phyloP scores from a whole-genome alignment of 1,140 invertebrate species.

The Heliconius hewitsoni region DNA sequence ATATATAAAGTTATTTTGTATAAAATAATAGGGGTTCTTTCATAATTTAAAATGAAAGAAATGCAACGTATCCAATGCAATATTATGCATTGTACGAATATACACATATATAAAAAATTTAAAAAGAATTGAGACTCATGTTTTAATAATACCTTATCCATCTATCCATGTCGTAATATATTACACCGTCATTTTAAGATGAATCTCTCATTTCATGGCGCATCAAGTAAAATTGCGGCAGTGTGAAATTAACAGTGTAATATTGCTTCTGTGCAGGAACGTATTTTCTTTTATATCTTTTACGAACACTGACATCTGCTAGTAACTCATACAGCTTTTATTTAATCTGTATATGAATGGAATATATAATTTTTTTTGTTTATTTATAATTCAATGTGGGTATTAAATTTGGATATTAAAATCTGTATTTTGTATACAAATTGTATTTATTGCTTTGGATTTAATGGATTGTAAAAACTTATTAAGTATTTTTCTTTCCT shows the following conservation, averaged over 20 bases:
- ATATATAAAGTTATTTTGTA: too few species aligned
- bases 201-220: slow-evolving; percentile 41
- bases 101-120: neutral
- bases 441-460: neutral
- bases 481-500: too few species aligned
- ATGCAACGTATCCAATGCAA: too few species aligned
- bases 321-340: slow-evolving; percentile 1
- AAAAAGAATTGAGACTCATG: neutral
- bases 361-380: neutral
- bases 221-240: slow-evolving; percentile 27
- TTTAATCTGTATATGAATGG: slow-evolving; percentile 5
- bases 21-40: too few species aligned
- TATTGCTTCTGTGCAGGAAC: slow-evolving; percentile 7
- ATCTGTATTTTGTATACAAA: neutral
- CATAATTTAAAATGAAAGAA: too few species aligned
- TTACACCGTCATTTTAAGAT: slow-evolving; percentile 36
- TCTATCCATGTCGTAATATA: slow-evolving; percentile 40
- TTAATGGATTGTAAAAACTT: neutral
- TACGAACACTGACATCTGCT: neutral
- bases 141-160: slow-evolving; percentile 14
- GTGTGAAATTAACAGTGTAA: slow-evolving; percentile 36
- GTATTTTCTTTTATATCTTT: slow-evolving; percentile 14
- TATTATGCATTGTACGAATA: neutral
- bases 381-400: neutral
- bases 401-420: neutral